Base-by-base conservation (phyloP, 1,140 invertebrate genomes). In the Holcopasites calliopsidis region DNA sequence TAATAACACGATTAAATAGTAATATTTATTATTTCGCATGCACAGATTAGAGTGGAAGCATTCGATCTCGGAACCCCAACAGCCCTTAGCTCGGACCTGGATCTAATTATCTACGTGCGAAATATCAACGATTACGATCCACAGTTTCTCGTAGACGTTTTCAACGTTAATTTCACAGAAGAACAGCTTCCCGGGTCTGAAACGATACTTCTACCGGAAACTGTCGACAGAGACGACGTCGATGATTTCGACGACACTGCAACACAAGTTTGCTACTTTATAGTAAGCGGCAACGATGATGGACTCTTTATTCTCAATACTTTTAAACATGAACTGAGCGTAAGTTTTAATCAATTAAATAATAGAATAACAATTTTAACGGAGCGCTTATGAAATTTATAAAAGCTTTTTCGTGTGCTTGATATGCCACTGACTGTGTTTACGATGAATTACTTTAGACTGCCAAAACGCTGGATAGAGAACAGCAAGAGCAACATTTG, bases 91-190 rank as follows among this genome's bases (percentile, higher is more conserved):
- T 96, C 96, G 0, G 97, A 98, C 89, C 90, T 98, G 8, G 97
- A 98, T 89, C 88, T 98, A 0, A 96, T 95, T n/a, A 95, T 98
- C 80, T 97, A 97, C 84, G 95, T 98, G 0, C 94, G 95, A 47
- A 97, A 98, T 89, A 95, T 98, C 0, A 97, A 98, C 89, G 97
- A 97, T 86, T 97, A 96, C 86, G 95, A 97, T 80, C 97, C 97
- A 0, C 95, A 97, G 80, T 98, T 98, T 90, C 91, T 96, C 18
- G 90, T 95, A n/a, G 94, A 95, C 79, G 91, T 94, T 55, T 94
- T 95, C 79, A 85, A 92, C 26, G 92, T 96, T 0, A 96, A 96
- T 89, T 95, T 97, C 68, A 97, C 96, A 61, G 97, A 98, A 89
- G 96, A 98, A 88, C 90, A 93, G 13, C 83, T 91, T 52, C 93